Evolutionary conservation across 2,888 invertebrate species (phyloP), one percentile per base, ranked within the genome.

Genomic region (Tenthredo distinguenda): DNA sequence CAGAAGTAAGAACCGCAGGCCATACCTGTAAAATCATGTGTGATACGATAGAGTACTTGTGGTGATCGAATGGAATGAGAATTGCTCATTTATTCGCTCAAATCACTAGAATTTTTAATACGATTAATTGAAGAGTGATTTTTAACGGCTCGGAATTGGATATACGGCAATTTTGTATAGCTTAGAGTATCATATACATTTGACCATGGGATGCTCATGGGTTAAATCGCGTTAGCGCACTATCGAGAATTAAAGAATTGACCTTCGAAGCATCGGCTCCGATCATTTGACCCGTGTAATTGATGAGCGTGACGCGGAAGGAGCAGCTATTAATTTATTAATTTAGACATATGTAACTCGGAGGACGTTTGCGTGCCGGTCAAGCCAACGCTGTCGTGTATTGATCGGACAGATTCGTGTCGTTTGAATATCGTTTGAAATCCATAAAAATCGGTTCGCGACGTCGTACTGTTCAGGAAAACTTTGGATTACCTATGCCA

Each of bases 1-100:
- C 97, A 97, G 93, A 97, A 96, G 93, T 97, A 97, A 77, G 96
- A 96, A 21, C 97, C 97, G 89, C 97, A 92, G 86, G 97, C 95
- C 97, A 97, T 97, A 87, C 97, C 97, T 96, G 90, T 3, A 88
- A 89, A 88, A 89, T 85, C 2, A 18, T 55, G 4, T n/a, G n/a
- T n/a, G n/a, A n/a, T 55, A 12, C 2, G 43, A 7, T 5, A 55
- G n/a, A 55, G 7, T 5, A 55, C n/a, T 55, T n/a, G 7, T 6
- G 21, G 9, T 21, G 21, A 21, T 58, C 7, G 26, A 26, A 26
- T 1, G 26, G 2, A 62, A 10, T 12, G 21, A 21, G 26, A 12
- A 9, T 10, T 21, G 21, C 1, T 26, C 1, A 55, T 55, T 62
- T 26, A 26, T 26, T 10, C 4, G 10, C 62, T 26, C 3, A 62